Base-by-base conservation (phyloP, 2,113 vertebrate genomes). In the Epinephelus fuscoguttatus region DNA sequence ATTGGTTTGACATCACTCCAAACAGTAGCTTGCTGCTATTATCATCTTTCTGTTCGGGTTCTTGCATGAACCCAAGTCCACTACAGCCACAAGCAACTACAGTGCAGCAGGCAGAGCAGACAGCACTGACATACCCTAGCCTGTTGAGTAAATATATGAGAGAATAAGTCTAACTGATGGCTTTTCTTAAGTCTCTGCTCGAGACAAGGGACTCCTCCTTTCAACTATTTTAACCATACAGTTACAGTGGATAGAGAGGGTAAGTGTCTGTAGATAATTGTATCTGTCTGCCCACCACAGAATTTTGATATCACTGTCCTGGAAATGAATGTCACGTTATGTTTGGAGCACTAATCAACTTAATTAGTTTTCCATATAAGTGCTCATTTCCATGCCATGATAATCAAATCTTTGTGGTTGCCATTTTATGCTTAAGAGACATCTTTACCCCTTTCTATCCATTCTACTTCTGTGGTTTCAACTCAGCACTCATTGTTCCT, bases 1-100 rank as follows among this genome's bases (percentile, higher is more conserved):
- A 88, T 82, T 85, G 72, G 84, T 87, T 88, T 89, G 76, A 76
- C 80, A 86, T 88, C 67, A 81, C 81, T 85, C 76, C 84, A 91
- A 88, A 86, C 80, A 81, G 70, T 69, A 76, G 78, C 83, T 90
- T 87, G 66, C 72, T 88, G 81, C 78, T 53, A 63, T 72, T 77
- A 73, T 83, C 53, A 23, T 70, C 57, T 67, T 63, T 80, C 50
- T 73, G 42, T 79, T 81, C 6, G 78, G 84, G 74, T 77, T 87
- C 72, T 74, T 78, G 23, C 40, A 42, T 64, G 84, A 87, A 74
- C 59, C 62, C 56, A 74, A 87, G 73, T 80, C 75, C 55, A 88
- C 77, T 33, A 67, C 70, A 85, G 53, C 81, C 37, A 75, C 60
- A 74, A 78, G 50, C 72, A 64, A 61, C 66, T 80, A 27, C 71